Evolutionary conservation across 2,888 invertebrate species (phyloP).

Genomic region (Amblyteles armatorius): DNA sequence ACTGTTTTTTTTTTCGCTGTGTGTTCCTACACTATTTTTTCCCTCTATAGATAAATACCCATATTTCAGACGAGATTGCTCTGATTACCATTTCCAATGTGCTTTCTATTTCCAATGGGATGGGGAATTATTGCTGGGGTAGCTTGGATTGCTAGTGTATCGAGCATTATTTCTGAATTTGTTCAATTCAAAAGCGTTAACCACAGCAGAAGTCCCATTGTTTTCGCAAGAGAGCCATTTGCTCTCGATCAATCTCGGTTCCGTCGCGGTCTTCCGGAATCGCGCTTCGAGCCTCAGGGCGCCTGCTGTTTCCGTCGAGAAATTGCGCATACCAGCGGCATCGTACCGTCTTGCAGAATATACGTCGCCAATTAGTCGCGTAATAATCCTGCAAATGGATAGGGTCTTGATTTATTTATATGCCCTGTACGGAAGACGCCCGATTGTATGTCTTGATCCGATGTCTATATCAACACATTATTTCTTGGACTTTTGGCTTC

Average conservation of each 20-base stretch:
- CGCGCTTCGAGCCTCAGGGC: slow-evolving; percentile 42
- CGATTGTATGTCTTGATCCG: neutral
- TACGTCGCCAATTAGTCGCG: slow-evolving; percentile 71
- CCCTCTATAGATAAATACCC: neutral
- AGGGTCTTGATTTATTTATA: neutral
- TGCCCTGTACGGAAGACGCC: neutral
- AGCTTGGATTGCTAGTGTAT: neutral
- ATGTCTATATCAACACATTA: neutral
- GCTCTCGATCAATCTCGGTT: slow-evolving; percentile 52
- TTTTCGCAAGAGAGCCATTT: slow-evolving; percentile 50
- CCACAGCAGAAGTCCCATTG: slow-evolving; percentile 45
- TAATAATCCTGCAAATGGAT: slow-evolving; percentile 67
- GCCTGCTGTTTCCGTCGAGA: slow-evolving; percentile 60
- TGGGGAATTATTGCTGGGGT: neutral
- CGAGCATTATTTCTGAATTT: slow-evolving; percentile 41
- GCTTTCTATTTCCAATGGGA: neutral
- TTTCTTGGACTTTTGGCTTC: too few species aligned
- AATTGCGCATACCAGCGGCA: slow-evolving; percentile 46
- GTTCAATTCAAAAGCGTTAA: slow-evolving; percentile 30
- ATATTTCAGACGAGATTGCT: neutral
- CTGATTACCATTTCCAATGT: neutral
- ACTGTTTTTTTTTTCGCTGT: neutral
- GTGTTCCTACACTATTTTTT: neutral
- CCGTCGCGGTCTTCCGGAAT: slow-evolving; percentile 59
- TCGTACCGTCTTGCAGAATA: slow-evolving; percentile 59